Percentiles rank a stretch among this genome's conserved stretches.
Conservation (phyloP, 64 coral and sea anemone species). For the Pocillopora damicornis region DNA sequence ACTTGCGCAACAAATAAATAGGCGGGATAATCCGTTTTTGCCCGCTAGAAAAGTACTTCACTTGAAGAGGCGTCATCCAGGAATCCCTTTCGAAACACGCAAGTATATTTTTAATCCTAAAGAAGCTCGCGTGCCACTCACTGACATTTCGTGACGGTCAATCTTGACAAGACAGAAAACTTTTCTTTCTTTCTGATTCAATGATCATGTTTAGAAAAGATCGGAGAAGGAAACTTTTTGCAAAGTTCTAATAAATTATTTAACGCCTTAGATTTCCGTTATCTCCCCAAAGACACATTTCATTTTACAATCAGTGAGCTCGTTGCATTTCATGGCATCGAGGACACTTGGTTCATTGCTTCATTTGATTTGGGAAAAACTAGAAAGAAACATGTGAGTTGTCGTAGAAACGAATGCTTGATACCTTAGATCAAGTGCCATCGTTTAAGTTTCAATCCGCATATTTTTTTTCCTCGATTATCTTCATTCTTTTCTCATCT, state of each 20-base stretch:
- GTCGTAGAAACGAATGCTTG: not conserved
- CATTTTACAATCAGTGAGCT: not conserved
- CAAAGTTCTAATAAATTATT: not conserved
- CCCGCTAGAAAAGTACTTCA: slow-evolving; percentile 17
- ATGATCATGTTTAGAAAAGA: not conserved
- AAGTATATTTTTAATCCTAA: not conserved
- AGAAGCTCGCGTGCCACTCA: not conserved
- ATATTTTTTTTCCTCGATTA: not conserved
- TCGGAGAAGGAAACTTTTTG: slow-evolving; percentile 2
- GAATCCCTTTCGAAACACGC: not conserved
- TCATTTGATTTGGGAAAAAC: not conserved
- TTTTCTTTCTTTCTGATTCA: not conserved
- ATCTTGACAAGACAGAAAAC: not conserved
- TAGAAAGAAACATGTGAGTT: not conserved
- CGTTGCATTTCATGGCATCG: not conserved
- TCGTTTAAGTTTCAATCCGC: not conserved
- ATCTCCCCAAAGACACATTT: not conserved
- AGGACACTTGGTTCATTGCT: not conserved
- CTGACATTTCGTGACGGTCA: not conserved
- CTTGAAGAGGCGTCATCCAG: slow-evolving; percentile 9
- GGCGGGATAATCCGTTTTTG: slow-evolving; percentile 29
- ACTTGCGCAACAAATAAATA: not conserved
- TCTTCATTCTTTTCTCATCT: not conserved
- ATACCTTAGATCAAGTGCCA: not conserved
- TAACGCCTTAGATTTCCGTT: not conserved